Evolutionary conservation across 1,140 invertebrate species (phyloP), one percentile per base, ranked within the genome.

Genomic region (Lineus longissimus): DNA sequence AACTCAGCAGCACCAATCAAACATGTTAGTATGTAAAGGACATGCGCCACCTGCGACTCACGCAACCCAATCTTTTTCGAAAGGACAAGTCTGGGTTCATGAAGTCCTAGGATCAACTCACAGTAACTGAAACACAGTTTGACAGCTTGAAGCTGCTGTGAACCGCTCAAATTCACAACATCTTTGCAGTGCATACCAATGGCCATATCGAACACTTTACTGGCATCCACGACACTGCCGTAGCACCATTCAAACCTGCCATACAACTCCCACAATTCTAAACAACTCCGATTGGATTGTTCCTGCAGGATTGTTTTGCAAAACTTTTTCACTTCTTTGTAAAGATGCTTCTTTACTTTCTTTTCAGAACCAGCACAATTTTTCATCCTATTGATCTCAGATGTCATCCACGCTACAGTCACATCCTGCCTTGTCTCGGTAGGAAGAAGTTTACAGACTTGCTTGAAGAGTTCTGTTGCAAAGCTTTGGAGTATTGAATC

Each of bases 251-350:
- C 78, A 33, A 80, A 64, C 41, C 70, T 63, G 36, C 73, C 76
- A 67, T 83, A 84, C n/a, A 70, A 69, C 55, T 67, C 67, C 79
- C 83, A 85, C 22, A 84, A 54, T n/a, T 67, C 43, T 11, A 84
- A 68, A 62, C 80, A 76, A 58, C 80, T 83, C 56, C 83, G 70
- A 65, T 81, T 82, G 29, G 74, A 68, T 15, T 72, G 68, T 67
- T 78, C 72, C 66, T 81, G 80, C 17, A 85, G 66, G 22, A 84
- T 47, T 59, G 66, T 71, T 71, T 83, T 81, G 23, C 72, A 68
- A 64, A 75, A 69, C 67, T 81, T 82, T 59, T 75, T 78, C 2
- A 78, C 62, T 56, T 79, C 73, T 45, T 80, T 82, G 7, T 31
- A 31, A 13, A 58, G 45, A 15, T 61, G 43, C 41, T 61, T 67